Evolutionary conservation across 2,113 vertebrate species (phyloP).

Genomic region (Ramphastos sulfuratus): DNA sequence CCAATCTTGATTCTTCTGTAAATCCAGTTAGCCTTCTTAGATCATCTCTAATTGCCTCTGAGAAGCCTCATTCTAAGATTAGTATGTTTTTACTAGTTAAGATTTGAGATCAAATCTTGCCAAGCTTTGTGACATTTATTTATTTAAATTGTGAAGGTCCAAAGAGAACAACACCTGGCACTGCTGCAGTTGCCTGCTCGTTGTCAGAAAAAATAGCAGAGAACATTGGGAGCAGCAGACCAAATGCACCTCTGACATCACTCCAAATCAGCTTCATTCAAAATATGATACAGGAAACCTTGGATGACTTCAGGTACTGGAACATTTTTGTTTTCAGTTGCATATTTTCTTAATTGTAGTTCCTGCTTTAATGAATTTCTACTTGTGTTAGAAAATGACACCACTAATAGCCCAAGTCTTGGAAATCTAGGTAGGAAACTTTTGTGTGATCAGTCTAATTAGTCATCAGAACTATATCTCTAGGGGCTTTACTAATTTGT

Average conservation of each 20-base stretch:
- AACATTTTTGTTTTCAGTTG: background rate
- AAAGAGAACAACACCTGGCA: conserved; percentile 66
- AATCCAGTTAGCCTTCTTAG: background rate
- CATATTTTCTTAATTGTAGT: background rate
- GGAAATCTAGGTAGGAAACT: background rate
- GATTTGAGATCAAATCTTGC: background rate
- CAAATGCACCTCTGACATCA: conserved; percentile 85
- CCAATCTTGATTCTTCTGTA: background rate
- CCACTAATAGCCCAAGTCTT: background rate
- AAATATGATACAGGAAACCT: conserved; percentile 94
- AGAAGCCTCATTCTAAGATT: background rate
- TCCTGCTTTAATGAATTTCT: background rate
- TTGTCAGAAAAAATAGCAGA: conserved; percentile 86
- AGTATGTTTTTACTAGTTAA: background rate
- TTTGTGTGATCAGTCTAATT: too few relatives aligned
- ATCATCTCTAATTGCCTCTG: background rate
- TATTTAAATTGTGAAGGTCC: conserved; percentile 64
- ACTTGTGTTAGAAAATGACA: background rate
- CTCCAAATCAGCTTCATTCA: conserved; percentile 93
- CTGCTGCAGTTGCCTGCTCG: conserved; percentile 78
- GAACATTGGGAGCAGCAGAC: conserved; percentile 78
- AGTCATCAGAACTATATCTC: too few relatives aligned
- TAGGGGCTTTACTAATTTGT: background rate
- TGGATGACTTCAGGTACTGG: conserved; percentile 93
- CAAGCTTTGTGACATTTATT: background rate